Evolutionary conservation across 1,140 invertebrate genomes (phyloP), one percentile per base, ranked within the genome.

Genomic region (Anastatus disparis): DNA sequence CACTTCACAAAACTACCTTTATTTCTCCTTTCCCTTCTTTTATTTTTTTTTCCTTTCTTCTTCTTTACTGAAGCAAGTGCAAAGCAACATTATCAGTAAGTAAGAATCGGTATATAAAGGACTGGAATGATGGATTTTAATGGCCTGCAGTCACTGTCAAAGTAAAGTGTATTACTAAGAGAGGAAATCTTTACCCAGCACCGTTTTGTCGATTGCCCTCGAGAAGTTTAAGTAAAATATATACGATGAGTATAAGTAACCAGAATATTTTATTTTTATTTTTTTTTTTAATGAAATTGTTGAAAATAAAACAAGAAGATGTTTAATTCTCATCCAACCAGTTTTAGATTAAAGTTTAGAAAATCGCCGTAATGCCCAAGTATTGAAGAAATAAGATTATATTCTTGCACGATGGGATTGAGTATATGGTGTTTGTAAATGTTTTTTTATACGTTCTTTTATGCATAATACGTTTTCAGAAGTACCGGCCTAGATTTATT

Each of bases 41-140:
- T n/a, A n/a, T n/a, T n/a, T n/a, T n/a, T n/a, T n/a, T n/a, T n/a
- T n/a, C n/a, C 48, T n/a, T n/a, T n/a, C 42, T 48, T 9, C 2
- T 22, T 20, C n/a, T 20, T 35, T 35, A 35, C 35, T n/a, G 31
- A 27, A 15, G 17, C 27, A 7, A 52, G 38, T 29, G 38, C 24
- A 66, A 27, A 44, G 27, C 1, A n/a, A n/a, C 42, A 48, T 67
- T 58, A 67, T 58, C 64, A 67, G 22, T n/a, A 7, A 22, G 40
- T 8, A 20, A 2, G 29, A 17, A 48, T 56, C 42, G 31, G 22
- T 17, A 26, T 35, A 15, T 1, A n/a, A n/a, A n/a, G n/a, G n/a
- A n/a, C n/a, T n/a, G 17, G 15, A 67, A 67, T 67, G 40, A 58
- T 58, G 42, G 27, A 67, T 67, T 58, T n/a, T 58, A 58, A 67